Percentiles rank a stretch among this genome's conserved stretches.
Conservation (phyloP, 1,140 invertebrate species). For the Trigoniulus corallinus region DNA sequence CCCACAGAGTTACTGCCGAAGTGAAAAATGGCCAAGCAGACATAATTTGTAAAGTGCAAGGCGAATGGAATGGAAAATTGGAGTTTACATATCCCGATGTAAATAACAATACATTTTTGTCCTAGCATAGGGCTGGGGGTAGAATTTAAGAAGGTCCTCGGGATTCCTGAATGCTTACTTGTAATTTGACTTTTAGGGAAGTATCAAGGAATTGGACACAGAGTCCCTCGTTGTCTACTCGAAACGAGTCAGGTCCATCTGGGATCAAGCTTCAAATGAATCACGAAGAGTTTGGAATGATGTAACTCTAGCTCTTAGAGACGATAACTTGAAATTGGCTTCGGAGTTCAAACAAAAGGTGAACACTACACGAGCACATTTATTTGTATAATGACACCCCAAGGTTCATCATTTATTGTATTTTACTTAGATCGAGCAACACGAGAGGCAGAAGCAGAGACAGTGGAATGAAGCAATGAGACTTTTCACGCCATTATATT, state of each 20-base stretch:
- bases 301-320: conserved; percentile 34
- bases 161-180: conserved; percentile 7
- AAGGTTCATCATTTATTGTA: no score
- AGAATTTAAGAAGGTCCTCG: no score
- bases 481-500: no score
- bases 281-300: conserved; percentile 37
- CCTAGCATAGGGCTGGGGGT: conserved; percentile 4
- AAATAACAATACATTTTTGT: conserved; percentile 10
- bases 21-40: conserved; percentile 25
- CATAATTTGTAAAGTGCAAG: conserved; percentile 29
- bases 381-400: no score
- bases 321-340: conserved; percentile 31
- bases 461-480: no score
- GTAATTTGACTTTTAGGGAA: conserved; percentile 7
- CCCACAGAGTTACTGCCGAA: conserved; percentile 30
- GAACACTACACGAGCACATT: no score
- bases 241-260: conserved; percentile 28
- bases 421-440: no score
- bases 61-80: conserved; percentile 35
- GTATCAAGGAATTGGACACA: conserved; percentile 27
- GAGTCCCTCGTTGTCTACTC: conserved; percentile 28
- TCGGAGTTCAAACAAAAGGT: conserved; percentile 30
- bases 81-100: conserved; percentile 28
- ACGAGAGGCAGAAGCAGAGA: no score
- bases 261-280: conserved; percentile 28